phyloP scores from a whole-genome alignment of 2,113 vertebrate genomes.

The Illadopsis cleaveri region DNA sequence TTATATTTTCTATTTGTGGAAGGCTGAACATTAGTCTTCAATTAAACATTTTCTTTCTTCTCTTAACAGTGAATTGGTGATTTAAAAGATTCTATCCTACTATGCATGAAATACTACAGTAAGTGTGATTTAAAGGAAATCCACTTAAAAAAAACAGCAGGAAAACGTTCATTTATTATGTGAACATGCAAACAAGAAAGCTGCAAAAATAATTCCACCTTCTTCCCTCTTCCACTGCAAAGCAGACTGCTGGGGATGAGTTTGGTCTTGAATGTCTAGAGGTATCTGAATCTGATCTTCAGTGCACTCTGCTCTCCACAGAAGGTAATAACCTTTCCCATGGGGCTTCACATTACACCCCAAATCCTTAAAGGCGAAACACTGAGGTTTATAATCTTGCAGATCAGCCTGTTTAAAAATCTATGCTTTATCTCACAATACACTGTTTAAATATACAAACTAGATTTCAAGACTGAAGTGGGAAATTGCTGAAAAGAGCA shows the following conservation, averaged over 20 bases:
- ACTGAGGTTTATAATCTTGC: constrained; percentile 11
- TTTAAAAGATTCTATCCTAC: neutral
- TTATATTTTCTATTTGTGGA: neutral
- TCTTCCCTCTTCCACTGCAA: neutral
- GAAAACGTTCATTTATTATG: neutral
- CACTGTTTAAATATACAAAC: constrained; percentile 50
- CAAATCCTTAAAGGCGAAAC: constrained; percentile 17
- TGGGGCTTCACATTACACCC: neutral
- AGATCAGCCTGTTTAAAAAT: constrained; percentile 27
- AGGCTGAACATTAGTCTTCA: neutral
- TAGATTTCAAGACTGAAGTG: constrained; percentile 36
- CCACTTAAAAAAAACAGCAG: neutral
- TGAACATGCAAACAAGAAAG: neutral
- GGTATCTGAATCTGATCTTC: neutral
- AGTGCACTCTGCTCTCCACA: neutral
- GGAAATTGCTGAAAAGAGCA: constrained; percentile 53
- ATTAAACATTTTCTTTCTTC: neutral
- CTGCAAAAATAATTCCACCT: neutral
- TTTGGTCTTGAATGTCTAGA: neutral
- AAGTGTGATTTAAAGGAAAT: neutral
- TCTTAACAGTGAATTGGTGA: neutral
- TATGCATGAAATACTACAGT: neutral
- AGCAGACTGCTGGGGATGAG: neutral
- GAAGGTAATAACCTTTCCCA: constrained; percentile 13
- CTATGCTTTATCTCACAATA: neutral